These are phyloP conservation scores for Tenthredo amoena DNA, from an alignment of 2,888 invertebrate genomes.

Conservation along the genomic window DNA sequence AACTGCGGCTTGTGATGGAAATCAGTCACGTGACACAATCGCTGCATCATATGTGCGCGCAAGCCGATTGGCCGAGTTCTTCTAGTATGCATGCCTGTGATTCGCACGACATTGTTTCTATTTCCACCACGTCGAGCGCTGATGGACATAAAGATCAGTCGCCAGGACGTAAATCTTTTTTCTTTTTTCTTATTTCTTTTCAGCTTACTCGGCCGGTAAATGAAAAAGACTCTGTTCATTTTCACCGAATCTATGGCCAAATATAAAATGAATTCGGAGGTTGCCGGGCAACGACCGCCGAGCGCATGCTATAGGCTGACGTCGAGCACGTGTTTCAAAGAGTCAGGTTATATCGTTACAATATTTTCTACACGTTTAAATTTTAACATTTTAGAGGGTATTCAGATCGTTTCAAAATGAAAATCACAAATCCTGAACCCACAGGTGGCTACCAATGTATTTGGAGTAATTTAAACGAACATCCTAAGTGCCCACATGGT, in stretches of 20 bases:
- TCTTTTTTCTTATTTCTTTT: neutral
- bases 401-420: neutral
- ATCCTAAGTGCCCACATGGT: slow-evolving; percentile 89
- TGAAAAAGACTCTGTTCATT: neutral
- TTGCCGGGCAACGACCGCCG: slow-evolving; percentile 20
- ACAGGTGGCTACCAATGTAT: slow-evolving; percentile 67
- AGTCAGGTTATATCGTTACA: slow-evolving; percentile 18
- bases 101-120: neutral
- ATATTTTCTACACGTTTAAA: neutral
- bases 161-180: too few species aligned
- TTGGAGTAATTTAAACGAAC: slow-evolving; percentile 79
- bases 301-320: neutral
- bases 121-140: neutral
- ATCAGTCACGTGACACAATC: slow-evolving; percentile 5
- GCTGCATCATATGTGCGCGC: neutral
- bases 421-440: slow-evolving; percentile 9
- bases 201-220: neutral
- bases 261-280: neutral
- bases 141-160: neutral
- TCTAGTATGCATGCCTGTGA: neutral
- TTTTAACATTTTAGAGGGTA: neutral
- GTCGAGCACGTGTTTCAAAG: slow-evolving; percentile 3
- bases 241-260: neutral
- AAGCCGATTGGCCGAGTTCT: neutral
- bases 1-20: slow-evolving; percentile 3